These are phyloP conservation scores for Drosophila dives DNA, from an alignment of 2,888 invertebrate species.

Conservation along the genomic window DNA sequence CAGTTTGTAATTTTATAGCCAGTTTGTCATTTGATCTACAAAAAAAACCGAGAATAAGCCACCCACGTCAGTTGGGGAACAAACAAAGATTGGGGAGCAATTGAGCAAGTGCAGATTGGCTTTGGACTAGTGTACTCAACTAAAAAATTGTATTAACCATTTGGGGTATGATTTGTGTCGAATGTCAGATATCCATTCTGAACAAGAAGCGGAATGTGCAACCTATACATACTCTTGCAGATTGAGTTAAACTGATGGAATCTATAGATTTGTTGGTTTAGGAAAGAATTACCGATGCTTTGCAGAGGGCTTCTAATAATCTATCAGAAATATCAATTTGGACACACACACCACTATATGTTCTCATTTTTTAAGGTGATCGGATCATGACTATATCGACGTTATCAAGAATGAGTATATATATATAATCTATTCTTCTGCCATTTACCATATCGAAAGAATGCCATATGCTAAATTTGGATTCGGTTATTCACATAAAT, in stretches of 20 bases:
- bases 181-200: neutral
- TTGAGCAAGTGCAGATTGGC: neutral
- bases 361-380: neutral
- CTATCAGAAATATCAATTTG: no score
- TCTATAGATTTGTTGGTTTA: neutral
- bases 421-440: neutral
- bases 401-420: neutral
- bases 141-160: neutral
- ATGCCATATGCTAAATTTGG: neutral
- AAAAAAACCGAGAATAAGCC: slow-evolving; percentile 3
- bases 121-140: neutral
- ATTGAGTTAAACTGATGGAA: neutral
- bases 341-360: neutral
- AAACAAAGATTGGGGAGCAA: slow-evolving; percentile 6
- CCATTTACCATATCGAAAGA: neutral
- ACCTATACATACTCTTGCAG: neutral
- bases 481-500: slow-evolving; percentile 11
- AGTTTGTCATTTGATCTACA: slow-evolving; percentile 45
- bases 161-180: neutral
- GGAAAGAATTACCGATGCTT: no score
- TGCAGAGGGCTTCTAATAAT: no score
- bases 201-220: neutral
- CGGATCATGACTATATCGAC: neutral
- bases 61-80: slow-evolving; percentile 13
- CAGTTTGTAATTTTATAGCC: slow-evolving; percentile 48